A percentile compares a stretch with the other conserved stretches of the same genome.
Conservation (phyloP, 2,797 vertebrate species). For the Pseudochirops cupreus region DNA sequence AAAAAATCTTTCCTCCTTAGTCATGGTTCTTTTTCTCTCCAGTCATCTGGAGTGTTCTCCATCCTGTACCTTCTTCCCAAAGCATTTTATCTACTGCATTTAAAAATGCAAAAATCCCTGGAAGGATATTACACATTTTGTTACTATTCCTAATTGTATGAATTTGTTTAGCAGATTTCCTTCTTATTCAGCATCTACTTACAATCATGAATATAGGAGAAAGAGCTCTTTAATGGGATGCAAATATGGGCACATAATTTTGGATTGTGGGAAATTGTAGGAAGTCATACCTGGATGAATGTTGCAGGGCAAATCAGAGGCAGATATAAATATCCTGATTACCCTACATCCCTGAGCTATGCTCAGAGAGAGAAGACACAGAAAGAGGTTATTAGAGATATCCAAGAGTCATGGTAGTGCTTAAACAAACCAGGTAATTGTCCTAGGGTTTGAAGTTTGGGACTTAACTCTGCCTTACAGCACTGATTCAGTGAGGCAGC, state of each 20-base stretch:
- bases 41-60: not conserved
- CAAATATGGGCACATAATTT: not conserved
- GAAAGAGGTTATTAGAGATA: not conserved
- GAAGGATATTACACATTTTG: not conserved
- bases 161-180: not conserved
- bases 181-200: not conserved
- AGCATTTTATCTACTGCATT: not conserved
- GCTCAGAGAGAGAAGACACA: not conserved
- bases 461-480: not conserved
- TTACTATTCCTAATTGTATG: not conserved
- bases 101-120: not conserved
- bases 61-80: not conserved
- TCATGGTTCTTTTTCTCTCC: not conserved
- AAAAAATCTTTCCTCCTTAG: not conserved
- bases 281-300: not conserved
- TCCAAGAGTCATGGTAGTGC: not conserved
- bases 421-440: not conserved
- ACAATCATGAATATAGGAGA: too few relatives aligned
- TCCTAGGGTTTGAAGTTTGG: not conserved
- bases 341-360: not conserved
- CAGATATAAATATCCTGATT: not conserved
- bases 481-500: not conserved
- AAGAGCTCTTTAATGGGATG: not conserved
- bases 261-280: not conserved
- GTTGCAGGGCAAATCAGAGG: not conserved